These are phyloP conservation scores for Erinaceus europaeus DNA, from an alignment of 2,113 vertebrate species.

Conservation along the genomic window DNA sequence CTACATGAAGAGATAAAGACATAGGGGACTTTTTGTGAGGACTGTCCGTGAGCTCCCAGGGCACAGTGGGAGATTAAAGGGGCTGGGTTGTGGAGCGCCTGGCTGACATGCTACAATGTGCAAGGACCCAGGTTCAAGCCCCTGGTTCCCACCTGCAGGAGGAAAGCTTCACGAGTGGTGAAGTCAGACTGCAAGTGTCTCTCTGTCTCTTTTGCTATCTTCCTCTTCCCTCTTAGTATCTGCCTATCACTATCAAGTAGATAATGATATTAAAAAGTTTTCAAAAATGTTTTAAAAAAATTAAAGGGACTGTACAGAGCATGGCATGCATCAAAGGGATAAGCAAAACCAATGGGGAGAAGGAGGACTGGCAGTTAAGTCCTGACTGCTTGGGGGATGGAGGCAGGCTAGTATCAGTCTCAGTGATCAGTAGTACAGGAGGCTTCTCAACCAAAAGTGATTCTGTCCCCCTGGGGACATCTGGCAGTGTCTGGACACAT, in stretches of 20 bases:
- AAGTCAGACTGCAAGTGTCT: too few species aligned
- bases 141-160: too few species aligned
- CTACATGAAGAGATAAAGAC: not conserved
- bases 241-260: too few species aligned
- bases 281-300: too few species aligned
- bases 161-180: too few species aligned
- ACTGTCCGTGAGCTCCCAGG: not conserved
- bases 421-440: not conserved
- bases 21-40: not conserved
- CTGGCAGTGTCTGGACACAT: not conserved
- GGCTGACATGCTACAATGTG: too few species aligned
- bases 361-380: not conserved
- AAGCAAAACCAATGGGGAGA: not conserved
- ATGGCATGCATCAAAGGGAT: not conserved
- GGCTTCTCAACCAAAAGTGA: not conserved
- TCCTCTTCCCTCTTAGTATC: too few species aligned
- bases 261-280: too few species aligned
- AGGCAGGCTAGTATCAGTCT: not conserved
- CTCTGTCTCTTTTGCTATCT: too few species aligned
- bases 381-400: not conserved
- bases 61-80: not conserved
- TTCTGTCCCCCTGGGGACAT: not conserved
- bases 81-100: too few species aligned
- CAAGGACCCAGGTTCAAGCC: too few species aligned
- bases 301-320: not conserved